phyloP scores from a whole-genome alignment of 2,113 vertebrate genomes.

The Hydrochoerus hydrochaeris region DNA sequence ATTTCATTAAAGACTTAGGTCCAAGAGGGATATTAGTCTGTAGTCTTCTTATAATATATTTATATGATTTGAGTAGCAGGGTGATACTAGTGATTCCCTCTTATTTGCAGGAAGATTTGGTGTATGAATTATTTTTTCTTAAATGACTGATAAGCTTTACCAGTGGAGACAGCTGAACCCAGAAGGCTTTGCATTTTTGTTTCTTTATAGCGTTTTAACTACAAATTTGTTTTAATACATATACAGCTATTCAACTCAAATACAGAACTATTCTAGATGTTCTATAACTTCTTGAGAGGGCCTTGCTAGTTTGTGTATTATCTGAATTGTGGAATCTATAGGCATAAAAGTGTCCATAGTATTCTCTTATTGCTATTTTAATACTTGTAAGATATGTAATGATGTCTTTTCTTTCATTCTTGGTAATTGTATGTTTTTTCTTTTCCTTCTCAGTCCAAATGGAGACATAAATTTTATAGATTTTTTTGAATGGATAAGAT shows the following conservation, averaged over 20 bases:
- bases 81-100: not conserved
- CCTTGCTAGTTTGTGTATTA: not conserved
- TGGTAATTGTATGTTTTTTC: not conserved
- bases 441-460: not conserved
- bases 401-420: not conserved
- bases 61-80: not conserved
- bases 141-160: not conserved
- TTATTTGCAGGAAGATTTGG: not conserved
- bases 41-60: not conserved
- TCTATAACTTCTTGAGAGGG: not conserved
- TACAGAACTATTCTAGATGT: not conserved
- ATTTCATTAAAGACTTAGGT: not conserved
- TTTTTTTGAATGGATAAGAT: not conserved
- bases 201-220: not conserved
- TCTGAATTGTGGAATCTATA: not conserved
- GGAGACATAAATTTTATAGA: not conserved
- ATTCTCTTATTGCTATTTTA: not conserved
- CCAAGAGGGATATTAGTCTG: not conserved
- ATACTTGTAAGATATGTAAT: not conserved
- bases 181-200: not conserved
- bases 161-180: not conserved
- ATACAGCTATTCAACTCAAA: not conserved
- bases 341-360: not conserved
- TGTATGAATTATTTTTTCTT: not conserved
- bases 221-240: not conserved